phyloP scores from a whole-genome alignment of 2,888 invertebrate genomes.

The Actias luna region DNA sequence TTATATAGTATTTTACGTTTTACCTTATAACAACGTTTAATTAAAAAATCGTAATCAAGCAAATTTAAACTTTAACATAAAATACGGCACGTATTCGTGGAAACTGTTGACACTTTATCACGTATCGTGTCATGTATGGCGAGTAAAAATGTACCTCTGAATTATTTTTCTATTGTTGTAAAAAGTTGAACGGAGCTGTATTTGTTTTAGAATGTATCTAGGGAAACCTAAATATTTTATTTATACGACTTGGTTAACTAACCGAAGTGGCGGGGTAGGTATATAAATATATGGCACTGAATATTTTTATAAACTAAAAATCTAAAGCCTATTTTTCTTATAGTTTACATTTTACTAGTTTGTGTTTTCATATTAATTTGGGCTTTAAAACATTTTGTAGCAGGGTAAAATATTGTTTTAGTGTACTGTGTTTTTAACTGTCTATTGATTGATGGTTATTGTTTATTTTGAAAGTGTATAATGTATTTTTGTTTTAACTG shows the following conservation, averaged over 20 bases:
- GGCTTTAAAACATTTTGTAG: too few relatives aligned
- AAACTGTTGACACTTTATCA: slow-evolving; percentile 3
- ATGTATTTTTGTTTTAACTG: too few relatives aligned
- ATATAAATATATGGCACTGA: background rate
- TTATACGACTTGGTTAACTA: background rate
- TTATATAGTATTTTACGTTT: background rate
- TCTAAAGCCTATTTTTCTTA: background rate
- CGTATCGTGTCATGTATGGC: background rate
- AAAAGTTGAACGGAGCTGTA: background rate
- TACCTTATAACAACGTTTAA: background rate
- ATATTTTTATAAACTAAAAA: background rate
- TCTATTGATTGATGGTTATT: too few relatives aligned
- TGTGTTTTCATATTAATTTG: background rate
- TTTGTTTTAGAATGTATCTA: background rate
- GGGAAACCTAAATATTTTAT: slow-evolving; percentile 1
- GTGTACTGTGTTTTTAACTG: too few relatives aligned
- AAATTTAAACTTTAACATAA: background rate
- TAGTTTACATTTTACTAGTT: background rate
- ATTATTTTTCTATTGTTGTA: slow-evolving; percentile 2
- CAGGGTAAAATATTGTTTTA: too few relatives aligned
- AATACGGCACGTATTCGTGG: background rate
- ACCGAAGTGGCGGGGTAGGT: background rate
- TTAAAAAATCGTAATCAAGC: background rate
- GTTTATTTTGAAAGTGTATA: too few relatives aligned
- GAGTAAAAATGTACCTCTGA: background rate